A percentile compares a stretch with the other conserved stretches of the same genome.
These are phyloP conservation scores for Cygnus atratus DNA, from an alignment of 2,113 vertebrate species.

Conservation along the genomic window DNA sequence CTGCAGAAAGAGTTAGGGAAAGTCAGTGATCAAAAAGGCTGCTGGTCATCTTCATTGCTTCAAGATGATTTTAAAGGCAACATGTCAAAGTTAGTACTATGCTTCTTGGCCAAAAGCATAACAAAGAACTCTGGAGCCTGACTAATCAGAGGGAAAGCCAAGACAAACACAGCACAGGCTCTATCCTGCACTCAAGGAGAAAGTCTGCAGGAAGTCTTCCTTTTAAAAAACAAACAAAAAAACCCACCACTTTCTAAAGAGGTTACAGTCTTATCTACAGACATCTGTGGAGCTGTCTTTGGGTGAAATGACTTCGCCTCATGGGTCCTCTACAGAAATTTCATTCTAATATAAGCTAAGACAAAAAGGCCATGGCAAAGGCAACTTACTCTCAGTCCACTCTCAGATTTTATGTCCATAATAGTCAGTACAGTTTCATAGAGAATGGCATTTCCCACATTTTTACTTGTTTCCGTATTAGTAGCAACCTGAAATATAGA, in stretches of 20 bases:
- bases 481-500: slow-evolving; percentile 89
- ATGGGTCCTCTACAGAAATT: not conserved
- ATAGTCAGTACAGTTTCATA: slow-evolving; percentile 99
- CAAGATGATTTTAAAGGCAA: not conserved
- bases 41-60: not conserved
- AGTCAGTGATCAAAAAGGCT: not conserved
- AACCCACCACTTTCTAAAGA: not conserved
- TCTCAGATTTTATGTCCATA: slow-evolving; percentile 99
- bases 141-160: not conserved
- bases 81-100: accelerated
- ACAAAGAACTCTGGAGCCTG: not conserved
- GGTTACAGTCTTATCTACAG: not conserved
- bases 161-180: not conserved
- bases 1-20: slow-evolving; percentile 74
- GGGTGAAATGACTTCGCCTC: not conserved
- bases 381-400: slow-evolving; percentile 91
- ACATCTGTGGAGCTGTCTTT: not conserved
- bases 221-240: no score
- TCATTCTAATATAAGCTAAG: not conserved
- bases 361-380: not conserved
- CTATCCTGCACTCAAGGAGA: not conserved
- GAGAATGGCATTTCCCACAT: slow-evolving; percentile 98
- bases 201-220: not conserved
- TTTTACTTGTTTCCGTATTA: slow-evolving; percentile 99
- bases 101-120: not conserved